Evolutionary conservation across 2,797 vertebrate genomes (phyloP), one percentile per base, ranked within the genome.

Genomic region (Dendrocincla fuliginosa): DNA sequence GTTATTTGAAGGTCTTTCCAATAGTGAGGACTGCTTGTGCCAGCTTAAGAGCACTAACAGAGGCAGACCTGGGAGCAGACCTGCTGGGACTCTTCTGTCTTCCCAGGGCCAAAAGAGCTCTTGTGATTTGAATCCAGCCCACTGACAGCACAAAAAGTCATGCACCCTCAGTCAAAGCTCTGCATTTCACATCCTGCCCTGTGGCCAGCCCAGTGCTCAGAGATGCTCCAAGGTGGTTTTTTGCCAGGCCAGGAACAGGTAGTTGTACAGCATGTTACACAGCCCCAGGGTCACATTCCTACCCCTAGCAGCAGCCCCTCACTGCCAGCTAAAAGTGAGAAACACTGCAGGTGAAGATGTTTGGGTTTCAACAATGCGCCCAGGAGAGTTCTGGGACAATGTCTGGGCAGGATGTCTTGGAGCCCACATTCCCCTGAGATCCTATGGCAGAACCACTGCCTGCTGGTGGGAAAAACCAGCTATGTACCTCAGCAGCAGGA

Each of bases 71-170:
- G 32, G 18, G 27, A 42, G 13, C 53, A 61, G 53, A 79, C 19
- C 35, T 53, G 49, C 22, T 1, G 1, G 42, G 50, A 70, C 10
- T 12, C 14, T 6, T 47, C 49, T 57, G 37, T 25, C 63, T 59
- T 64, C 33, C 56, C 44, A 19, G 49, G 24, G 18, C 16, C 30
- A 53, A 76, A 64, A 44, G 13, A 69, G 15, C 28, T 64, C 46
- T 37, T 30, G 32, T 59, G 33, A 60, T 32, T 20, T 19, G 30
- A 80, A 41, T 19, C 20, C 22, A 24, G 46, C 33, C 63, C 4
- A 1, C 23, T 0, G 5, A n/a, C 3, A 5, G 32, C 35, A n/a
- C 0, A 0, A 33, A 23, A 33, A 67, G 50, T 17, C 19, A 27
- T 11, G 14, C 7, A 15, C 47, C 59, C 22, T 28, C 22, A 35